Evolutionary conservation across 1,140 invertebrate species (phyloP), one percentile per base, ranked within the genome.

Genomic region (Drosophila kurseongensis): DNA sequence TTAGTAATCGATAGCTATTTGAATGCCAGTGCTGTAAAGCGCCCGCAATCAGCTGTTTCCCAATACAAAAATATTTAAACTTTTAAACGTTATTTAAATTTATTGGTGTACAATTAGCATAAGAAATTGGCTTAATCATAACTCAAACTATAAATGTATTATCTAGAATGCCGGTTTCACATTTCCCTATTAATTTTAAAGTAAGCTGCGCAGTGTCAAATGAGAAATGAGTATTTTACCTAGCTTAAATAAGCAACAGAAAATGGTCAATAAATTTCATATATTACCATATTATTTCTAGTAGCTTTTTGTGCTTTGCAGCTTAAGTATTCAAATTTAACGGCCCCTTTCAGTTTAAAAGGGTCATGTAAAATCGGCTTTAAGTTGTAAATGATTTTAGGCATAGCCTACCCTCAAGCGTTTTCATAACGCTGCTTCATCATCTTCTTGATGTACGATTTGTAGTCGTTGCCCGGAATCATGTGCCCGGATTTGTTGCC

Each of bases 371-470:
- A 36, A 52, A 52, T 2, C 13, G 29, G 10, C 7, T 38, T 1
- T 10, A 55, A 57, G 1, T 12, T 29, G 6, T 13, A 4, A 23
- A 13, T 10, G 5, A 8, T 8, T 8, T 32, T 32, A 32, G 29
- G 27, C 29, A 13, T 12, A 12, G 13, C 27, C 14, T 35, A 23
- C n/a, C 16, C n/a, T 38, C 42, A 89, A 10, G 80, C 91, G 92
- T 96, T 95, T 85, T 96, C 95, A 92, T 96, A 97, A 51, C 96
- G 93, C 16, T 95, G 95, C 77, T 96, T 95, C 95, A 97, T 97
- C 94, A 97, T 96, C 93, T 97, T 97, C 90, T 97, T 97, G 10
- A 97, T 97, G 92, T 96, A 96, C 73, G 97, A 96, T 93, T 97
- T 97, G 88, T 98, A 98, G 8, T 96, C 96, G 90, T 97, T 96